Evolutionary conservation across 2,113 vertebrate genomes (phyloP), one percentile per base, ranked within the genome.

Genomic region (Microtus richardsoni): DNA sequence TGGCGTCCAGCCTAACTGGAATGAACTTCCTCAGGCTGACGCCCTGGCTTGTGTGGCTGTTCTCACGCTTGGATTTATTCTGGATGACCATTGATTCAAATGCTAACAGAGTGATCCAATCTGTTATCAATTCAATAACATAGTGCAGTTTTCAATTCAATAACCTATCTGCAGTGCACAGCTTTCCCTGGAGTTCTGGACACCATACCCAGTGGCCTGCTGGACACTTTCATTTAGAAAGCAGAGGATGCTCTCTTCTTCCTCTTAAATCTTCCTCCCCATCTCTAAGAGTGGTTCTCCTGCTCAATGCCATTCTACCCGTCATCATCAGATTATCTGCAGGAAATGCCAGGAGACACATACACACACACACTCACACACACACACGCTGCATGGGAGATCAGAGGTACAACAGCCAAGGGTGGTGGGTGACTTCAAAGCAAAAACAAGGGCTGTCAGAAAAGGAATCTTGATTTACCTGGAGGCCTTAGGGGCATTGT

Each of bases 11-110:
- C 17, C 52, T 89, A 17, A 39, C 79, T 75, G 70, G 91, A 95
- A 95, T 17, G 22, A 39, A 89, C 82, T 84, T 85, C 54, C 49
- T 86, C 75, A 75, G 10, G 71, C 74, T 95, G 88, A 84, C 33
- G 30, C 94, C 36, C 68, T 92, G 33, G n/a, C n/a, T 91, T 12
- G 24, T 66, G 13, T 54, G 36, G 28, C 62, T 89, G 16, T 84
- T 88, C 41, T 82, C 47, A 58, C 19, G 0, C 58, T 41, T 21
- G 80, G 12, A 12, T 70, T 92, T 95, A 88, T 26, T 93, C 24
- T 88, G 54, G 86, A 26, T n/a, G 12, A 24, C 39, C 44, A n/a
- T 14, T 79, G 22, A 52, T 71, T 95, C 22, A 33, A 70, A 30
- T 41, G 60, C 28, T 71, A 39, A 73, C 36, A 73, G 19, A 73